Base-by-base conservation (phyloP, 2,888 invertebrate species). In the Gymnocheta viridis region DNA sequence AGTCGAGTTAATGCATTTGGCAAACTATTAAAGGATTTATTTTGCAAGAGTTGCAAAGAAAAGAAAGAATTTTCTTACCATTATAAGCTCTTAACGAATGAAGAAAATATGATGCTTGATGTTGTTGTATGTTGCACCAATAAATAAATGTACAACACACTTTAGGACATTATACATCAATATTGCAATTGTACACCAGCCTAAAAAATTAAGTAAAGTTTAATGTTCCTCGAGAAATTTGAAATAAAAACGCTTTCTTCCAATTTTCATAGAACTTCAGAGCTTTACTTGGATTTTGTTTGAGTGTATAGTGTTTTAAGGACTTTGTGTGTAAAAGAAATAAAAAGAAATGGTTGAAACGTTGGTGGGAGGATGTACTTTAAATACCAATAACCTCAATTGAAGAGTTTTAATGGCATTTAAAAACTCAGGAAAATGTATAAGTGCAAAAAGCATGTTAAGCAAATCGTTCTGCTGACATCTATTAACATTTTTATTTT, bases 11-110 rank as follows among this genome's bases (percentile, higher is more conserved):
- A 84, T 84, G 84, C 84, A 84, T 84, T 84, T 81, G 67, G 76
- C 29, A 84, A 84, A 84, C 84, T 84, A 84, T 84, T 84, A 84
- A 73, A 81, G 77, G 77, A 78, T 78, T 84, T 81, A 81, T 81
- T 78, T 84, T 32, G 22, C 29, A 72, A 72, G 56, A 47, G 56
- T 38, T 64, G 41, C 24, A 47, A 79, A 56, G 58, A 72, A 51
- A 70, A 49, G 56, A 72, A 66, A 35, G 67, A 74, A 72, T 73
- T 80, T 81, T 81, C 67, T 81, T 84, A 76, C 47, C 62, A 77
- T 67, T 77, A 83, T 83, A 72, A 83, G 80, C 80, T 66, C 72
- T 83, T 83, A 83, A 67, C 66, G 76, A 83, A 76, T 83, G 73
- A 82, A 66, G 70, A 76, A 80, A 76, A 70, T 66, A 67, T 41